Evolutionary conservation across 2,113 vertebrate genomes (phyloP).

Genomic region (Zapus hudsonius): DNA sequence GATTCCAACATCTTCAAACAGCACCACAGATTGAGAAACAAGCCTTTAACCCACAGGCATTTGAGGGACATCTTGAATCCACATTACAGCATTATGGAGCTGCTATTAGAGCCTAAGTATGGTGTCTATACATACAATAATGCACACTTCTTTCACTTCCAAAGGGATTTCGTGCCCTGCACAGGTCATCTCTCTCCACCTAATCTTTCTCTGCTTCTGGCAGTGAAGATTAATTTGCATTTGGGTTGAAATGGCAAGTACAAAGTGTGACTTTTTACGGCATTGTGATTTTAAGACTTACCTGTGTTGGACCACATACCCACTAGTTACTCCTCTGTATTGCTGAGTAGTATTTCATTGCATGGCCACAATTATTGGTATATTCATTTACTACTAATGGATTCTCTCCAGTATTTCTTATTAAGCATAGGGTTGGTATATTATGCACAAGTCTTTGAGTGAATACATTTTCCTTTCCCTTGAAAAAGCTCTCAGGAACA

Average conservation of each 20-base stretch:
- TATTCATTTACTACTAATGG: too few relatives aligned
- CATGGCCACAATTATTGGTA: too few relatives aligned
- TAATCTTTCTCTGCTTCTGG: not conserved
- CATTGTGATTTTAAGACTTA: not conserved
- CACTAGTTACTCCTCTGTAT: not conserved
- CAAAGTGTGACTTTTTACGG: not conserved
- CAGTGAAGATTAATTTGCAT: not conserved
- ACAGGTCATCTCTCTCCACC: not conserved
- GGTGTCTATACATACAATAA: not conserved
- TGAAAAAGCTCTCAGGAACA: too few relatives aligned
- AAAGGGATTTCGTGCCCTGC: not conserved
- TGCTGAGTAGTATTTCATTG: not conserved
- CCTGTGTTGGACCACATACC: not conserved
- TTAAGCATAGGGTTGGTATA: too few relatives aligned
- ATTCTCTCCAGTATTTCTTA: too few relatives aligned
- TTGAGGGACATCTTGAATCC: not conserved
- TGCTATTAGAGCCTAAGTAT: not conserved
- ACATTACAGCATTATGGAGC: not conserved
- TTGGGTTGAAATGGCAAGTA: not conserved
- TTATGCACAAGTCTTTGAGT: too few relatives aligned
- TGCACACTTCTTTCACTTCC: not conserved
- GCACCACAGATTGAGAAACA: too few relatives aligned
- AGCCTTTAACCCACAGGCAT: not conserved
- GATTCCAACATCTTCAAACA: not conserved
- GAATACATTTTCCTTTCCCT: too few relatives aligned